Percentiles rank a stretch among this genome's conserved stretches.
Conservation (phyloP, 1,140 invertebrate species). For the Papilio polytes region DNA sequence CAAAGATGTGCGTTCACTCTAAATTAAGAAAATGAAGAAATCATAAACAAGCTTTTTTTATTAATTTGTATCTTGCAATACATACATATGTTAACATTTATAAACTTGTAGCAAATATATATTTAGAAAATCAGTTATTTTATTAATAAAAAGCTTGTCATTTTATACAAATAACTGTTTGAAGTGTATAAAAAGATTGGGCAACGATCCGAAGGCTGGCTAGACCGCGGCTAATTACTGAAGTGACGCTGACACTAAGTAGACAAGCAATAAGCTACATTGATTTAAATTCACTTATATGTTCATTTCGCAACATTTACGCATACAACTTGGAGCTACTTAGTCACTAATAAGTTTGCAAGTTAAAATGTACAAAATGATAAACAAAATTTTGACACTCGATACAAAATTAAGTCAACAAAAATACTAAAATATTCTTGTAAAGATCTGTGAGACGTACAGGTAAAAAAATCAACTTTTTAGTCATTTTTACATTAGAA, state of each 20-base stretch:
- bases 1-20: too few relatives aligned
- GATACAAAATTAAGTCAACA: too few relatives aligned
- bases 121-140: too few relatives aligned
- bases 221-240: not conserved
- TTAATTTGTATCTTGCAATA: too few relatives aligned
- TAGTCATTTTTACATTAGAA: too few relatives aligned
- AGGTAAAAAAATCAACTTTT: too few relatives aligned
- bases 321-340: not conserved
- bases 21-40: too few relatives aligned
- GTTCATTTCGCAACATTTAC: not conserved
- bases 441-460: too few relatives aligned
- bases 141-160: too few relatives aligned
- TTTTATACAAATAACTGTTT: not conserved
- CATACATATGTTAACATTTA: too few relatives aligned
- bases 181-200: not conserved
- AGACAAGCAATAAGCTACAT: not conserved
- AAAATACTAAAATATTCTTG: too few relatives aligned
- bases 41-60: not conserved
- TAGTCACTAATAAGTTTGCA: not conserved
- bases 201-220: slow-evolving; percentile 1
- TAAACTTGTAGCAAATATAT: too few relatives aligned
- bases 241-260: slow-evolving; percentile 3
- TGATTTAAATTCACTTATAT: not conserved
- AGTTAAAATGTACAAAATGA: not conserved
- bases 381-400: not conserved